Evolutionary conservation across 1,140 invertebrate species (phyloP).

Genomic region (Drosophila nannoptera): DNA sequence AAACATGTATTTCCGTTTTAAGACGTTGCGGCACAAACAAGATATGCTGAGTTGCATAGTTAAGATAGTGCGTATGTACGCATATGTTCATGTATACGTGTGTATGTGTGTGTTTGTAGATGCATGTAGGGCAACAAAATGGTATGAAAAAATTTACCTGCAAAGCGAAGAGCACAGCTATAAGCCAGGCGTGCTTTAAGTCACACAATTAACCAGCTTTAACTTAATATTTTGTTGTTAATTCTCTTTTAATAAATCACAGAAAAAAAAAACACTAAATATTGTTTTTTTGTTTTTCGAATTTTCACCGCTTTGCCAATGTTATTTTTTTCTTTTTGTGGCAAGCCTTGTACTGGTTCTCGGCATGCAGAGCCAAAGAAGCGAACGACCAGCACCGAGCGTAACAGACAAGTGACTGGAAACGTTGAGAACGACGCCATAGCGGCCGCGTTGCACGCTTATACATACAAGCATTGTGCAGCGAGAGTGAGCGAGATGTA

Average conservation of each 20-base stretch:
- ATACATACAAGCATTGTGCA: slow-evolving; percentile 23
- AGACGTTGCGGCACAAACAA: slow-evolving; percentile 21
- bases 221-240: neutral
- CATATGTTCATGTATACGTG: neutral
- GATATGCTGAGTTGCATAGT: slow-evolving; percentile 27
- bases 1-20: slow-evolving; percentile 34
- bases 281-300: slow-evolving; percentile 12
- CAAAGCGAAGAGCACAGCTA: slow-evolving; percentile 9
- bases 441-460: slow-evolving; percentile 32
- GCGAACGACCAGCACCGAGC: slow-evolving; percentile 26
- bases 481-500: slow-evolving; percentile 13
- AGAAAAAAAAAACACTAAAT: slow-evolving; percentile 21
- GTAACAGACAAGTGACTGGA: slow-evolving; percentile 44
- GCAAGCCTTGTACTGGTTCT: slow-evolving; percentile 29
- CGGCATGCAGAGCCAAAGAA: slow-evolving; percentile 5
- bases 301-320: slow-evolving; percentile 8
- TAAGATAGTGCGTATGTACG: slow-evolving; percentile 2
- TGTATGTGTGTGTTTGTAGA: neutral
- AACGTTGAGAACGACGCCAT: slow-evolving; percentile 33
- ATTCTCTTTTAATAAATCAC: slow-evolving; percentile 7
- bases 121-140: slow-evolving; percentile 20
- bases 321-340: slow-evolving; percentile 9
- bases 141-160: slow-evolving; percentile 17
- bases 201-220: slow-evolving; percentile 9
- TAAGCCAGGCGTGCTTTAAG: slow-evolving; percentile 11